These are phyloP conservation scores for Syngnathus typhle DNA, from an alignment of 2,113 vertebrate species.

Conservation along the genomic window DNA sequence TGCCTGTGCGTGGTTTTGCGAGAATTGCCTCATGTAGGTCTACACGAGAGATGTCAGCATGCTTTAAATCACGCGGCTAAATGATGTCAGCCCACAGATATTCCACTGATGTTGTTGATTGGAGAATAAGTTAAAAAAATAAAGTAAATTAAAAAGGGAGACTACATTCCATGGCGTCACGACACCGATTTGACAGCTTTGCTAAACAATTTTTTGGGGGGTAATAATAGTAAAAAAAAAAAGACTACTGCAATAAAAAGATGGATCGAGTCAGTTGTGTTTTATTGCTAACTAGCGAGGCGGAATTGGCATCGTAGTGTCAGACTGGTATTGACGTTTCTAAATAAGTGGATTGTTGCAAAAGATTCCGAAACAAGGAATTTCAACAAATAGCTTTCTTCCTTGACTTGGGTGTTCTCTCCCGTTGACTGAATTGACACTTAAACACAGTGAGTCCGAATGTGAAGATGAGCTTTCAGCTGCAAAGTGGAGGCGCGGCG, in stretches of 20 bases:
- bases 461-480: conserved; percentile 38
- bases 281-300: neutral
- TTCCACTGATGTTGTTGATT: conserved; percentile 21
- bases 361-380: neutral
- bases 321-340: neutral
- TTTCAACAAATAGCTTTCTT: neutral
- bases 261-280: neutral
- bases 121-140: conserved; percentile 18
- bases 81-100: conserved; percentile 24
- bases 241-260: neutral
- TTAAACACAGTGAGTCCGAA: conserved; percentile 20
- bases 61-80: conserved; percentile 40
- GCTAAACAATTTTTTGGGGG: conserved; percentile 7
- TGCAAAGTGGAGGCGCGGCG: conserved; percentile 34
- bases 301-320: neutral
- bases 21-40: conserved; percentile 30
- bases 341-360: neutral
- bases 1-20: neutral
- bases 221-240: neutral
- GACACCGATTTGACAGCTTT: conserved; percentile 14
- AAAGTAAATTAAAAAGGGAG: conserved; percentile 10
- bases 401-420: conserved; percentile 3
- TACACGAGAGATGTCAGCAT: conserved; percentile 53
- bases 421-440: conserved; percentile 3
- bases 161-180: conserved; percentile 8